Evolutionary conservation across 2,888 invertebrate species (phyloP), one percentile per base, ranked within the genome.

Genomic region (Sycophila texana): DNA sequence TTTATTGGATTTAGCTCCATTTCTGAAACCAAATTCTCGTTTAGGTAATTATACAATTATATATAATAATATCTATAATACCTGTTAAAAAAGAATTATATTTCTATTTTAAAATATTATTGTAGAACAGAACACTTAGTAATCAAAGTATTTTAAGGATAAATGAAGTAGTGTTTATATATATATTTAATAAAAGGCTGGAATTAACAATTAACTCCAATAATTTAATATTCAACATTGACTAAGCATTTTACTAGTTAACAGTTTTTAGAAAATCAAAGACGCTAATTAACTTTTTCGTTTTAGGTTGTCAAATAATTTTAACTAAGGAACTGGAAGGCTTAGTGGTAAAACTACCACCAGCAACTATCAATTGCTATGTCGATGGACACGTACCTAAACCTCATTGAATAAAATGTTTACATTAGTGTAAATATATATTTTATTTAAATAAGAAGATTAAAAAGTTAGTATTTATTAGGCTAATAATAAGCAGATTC

Each of bases 341-440:
- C 0, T 92, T 98, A 78, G 95, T 95, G 89, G 88, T 98, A 47
- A 92, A 93, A 85, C 90, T 98, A 84, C 98, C 98, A 0, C 93
- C 94, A 89, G 97, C 96, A 66, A 98, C 98, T 1, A 93, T 97
- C 82, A 99, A 99, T 90, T 99, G 98, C 91, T 98, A 98, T 91
- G 99, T 99, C 1, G 99, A 99, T 89, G 99, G 99, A 18, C 98
- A 99, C 88, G 96, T 95, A 84, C 99, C 99, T 0, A 94, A 96
- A 84, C 97, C 98, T 1, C 99, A 99, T 91, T 99, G 92, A 89
- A 78, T 68, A n/a, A 1, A 39, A 51, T 20, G 0, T 10, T 73
- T 65, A 13, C 49, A 18, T n/a, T 55, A 7, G n/a, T 77, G 77
- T 77, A 77, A 66, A 72, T 74, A 75, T 47, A 12, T n/a, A 39